phyloP scores from a whole-genome alignment of 2,797 vertebrate species.

The Nannoperca australis region DNA sequence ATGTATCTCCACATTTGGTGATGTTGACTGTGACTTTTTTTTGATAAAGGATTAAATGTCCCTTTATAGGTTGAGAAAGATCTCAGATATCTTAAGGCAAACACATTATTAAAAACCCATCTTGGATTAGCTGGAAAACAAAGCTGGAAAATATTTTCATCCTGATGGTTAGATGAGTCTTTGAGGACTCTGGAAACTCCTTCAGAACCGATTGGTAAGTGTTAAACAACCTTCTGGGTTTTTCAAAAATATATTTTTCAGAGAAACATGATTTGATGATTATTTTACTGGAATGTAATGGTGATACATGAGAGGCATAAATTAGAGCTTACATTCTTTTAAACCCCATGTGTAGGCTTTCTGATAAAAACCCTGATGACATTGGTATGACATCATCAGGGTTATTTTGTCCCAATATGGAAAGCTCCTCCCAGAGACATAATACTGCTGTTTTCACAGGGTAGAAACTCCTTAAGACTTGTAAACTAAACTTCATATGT shows the following conservation, averaged over 20 bases:
- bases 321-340: neutral
- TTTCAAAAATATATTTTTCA: neutral
- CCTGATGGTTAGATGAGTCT: too few species aligned
- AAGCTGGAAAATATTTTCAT: too few species aligned
- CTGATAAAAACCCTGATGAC: neutral
- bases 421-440: neutral
- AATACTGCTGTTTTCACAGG: neutral
- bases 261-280: neutral
- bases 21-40: too few species aligned
- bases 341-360: neutral
- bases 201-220: neutral
- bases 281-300: too few species aligned
- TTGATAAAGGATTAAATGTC: too few species aligned
- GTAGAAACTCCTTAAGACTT: neutral
- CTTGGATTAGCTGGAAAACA: too few species aligned
- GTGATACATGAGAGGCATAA: neutral
- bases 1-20: too few species aligned
- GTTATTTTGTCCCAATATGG: neutral
- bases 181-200: neutral
- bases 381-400: neutral
- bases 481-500: neutral
- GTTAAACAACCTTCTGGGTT: neutral
- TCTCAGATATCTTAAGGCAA: too few species aligned
- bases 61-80: too few species aligned
- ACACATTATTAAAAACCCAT: too few species aligned